A percentile compares a stretch with the other conserved stretches of the same genome.
These are phyloP conservation scores for Melieria crassipennis DNA, from an alignment of 2,888 invertebrate genomes.

Conservation along the genomic window DNA sequence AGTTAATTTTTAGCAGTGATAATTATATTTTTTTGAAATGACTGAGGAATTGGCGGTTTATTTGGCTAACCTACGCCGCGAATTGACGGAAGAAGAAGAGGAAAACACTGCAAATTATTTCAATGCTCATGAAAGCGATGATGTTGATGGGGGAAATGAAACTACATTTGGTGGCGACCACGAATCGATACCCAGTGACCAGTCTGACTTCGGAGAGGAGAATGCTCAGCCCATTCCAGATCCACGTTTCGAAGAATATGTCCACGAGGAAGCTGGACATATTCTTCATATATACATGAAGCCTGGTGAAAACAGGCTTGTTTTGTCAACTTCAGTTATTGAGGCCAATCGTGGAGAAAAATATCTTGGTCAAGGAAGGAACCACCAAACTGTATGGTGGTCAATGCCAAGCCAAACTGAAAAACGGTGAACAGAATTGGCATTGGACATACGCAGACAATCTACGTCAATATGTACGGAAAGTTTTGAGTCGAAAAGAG, in stretches of 20 bases:
- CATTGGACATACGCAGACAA: neutral
- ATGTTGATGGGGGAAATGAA: no score
- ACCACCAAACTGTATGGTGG: slow-evolving; percentile 21
- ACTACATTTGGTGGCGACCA: no score
- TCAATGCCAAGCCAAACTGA: no score
- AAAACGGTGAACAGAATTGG: no score
- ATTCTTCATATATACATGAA: no score
- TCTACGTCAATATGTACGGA: no score
- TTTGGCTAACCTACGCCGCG: neutral
- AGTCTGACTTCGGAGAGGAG: slow-evolving; percentile 12
- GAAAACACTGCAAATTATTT: slow-evolving; percentile 2
- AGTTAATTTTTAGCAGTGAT: neutral
- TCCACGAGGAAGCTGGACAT: neutral
- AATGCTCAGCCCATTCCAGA: slow-evolving; percentile 14
- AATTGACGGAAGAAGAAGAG: slow-evolving; percentile 1
- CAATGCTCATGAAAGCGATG: neutral
- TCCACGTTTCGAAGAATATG: slow-evolving; percentile 19
- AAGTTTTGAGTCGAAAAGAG: no score
- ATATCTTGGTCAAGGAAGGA: slow-evolving; percentile 18
- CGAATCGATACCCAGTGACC: slow-evolving; percentile 8
- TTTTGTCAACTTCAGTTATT: slow-evolving; percentile 8
- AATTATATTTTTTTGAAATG: neutral
- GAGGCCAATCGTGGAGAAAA: slow-evolving; percentile 16
- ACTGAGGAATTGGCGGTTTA: neutral
- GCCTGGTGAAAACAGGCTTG: neutral